Evolutionary conservation across 2,113 vertebrate species (phyloP).

Genomic region (Mobula birostris): DNA sequence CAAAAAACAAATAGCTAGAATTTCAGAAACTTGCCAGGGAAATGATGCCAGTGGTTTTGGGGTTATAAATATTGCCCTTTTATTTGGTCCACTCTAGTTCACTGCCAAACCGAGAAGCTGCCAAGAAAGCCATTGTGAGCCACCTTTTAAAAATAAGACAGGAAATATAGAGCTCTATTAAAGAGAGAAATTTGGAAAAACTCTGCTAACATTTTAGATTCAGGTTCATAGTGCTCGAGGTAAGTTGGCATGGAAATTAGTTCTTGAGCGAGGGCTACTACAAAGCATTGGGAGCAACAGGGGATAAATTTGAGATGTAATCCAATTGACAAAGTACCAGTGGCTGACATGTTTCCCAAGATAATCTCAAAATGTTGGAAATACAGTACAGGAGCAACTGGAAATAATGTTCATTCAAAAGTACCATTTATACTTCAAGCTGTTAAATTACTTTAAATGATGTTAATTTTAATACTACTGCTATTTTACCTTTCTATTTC

Average conservation of each 20-base stretch:
- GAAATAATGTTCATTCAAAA: neutral
- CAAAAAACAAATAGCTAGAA: neutral
- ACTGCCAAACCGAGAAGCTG: neutral
- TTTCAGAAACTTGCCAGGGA: neutral
- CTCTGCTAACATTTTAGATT: neutral
- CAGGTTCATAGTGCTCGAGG: neutral
- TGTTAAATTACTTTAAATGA: neutral
- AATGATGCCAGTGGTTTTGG: neutral
- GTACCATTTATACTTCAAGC: neutral
- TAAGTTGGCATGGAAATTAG: neutral
- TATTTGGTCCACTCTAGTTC: neutral
- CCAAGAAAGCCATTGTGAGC: neutral
- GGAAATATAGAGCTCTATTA: neutral
- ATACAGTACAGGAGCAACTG: neutral
- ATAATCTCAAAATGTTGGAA: neutral
- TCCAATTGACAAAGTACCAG: neutral
- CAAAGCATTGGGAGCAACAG: neutral
- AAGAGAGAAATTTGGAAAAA: neutral
- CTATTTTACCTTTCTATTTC: neutral
- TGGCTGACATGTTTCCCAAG: neutral
- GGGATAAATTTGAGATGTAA: neutral
- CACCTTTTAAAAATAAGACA: neutral
- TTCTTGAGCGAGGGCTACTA: neutral
- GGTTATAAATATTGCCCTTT: neutral
- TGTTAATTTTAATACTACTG: neutral